Base-by-base conservation (phyloP, 2,888 invertebrate species). In the Altica lythri region DNA sequence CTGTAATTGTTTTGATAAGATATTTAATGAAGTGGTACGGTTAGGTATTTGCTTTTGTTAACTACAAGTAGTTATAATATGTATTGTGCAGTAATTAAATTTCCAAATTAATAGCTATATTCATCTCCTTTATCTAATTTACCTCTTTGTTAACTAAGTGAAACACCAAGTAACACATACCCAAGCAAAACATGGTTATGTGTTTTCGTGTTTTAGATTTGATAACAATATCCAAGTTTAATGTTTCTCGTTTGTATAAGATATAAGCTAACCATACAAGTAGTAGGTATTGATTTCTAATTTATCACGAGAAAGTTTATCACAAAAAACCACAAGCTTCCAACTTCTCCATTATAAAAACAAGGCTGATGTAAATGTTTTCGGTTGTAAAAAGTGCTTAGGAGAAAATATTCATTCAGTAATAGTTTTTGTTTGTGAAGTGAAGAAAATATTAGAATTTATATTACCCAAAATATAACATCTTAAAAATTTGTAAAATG, bases 281-380 rank as follows among this genome's bases (percentile, higher is more conserved):
- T 19, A 44, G 12, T 10, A 44, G 9, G 13, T 32, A 44, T 44
- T 10, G 44, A 44, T 44, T 44, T 22, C n/a, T n/a, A 18, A 32
- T 44, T 44, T 44, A 44, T 44, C 44, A 44, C 3, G 14, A 17
- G 32, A 12, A 32, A 16, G 14, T 44, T 44, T 44, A 44, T 44
- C 44, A 32, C 44, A 32, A 44, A 32, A 42, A 44, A 44, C 2
- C 30, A 16, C 18, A n/a, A 44, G 18, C 16, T 42, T 42, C 29
- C 14, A 13, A 22, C 29, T 29, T 3, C 13, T 8, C n/a, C 5
- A 29, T 34, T 9, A 34, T 34, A 34, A 34, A 34, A 16, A 34
- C 12, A 16, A 8, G 16, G 16, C 13, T 16, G 16, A 34, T 34
- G 34, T 34, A 16, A 34, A 34, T 34, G 16, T 34, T 34, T 34